Conservation (phyloP, 1,140 invertebrate genomes). For the Tetragnatha versicolor region DNA sequence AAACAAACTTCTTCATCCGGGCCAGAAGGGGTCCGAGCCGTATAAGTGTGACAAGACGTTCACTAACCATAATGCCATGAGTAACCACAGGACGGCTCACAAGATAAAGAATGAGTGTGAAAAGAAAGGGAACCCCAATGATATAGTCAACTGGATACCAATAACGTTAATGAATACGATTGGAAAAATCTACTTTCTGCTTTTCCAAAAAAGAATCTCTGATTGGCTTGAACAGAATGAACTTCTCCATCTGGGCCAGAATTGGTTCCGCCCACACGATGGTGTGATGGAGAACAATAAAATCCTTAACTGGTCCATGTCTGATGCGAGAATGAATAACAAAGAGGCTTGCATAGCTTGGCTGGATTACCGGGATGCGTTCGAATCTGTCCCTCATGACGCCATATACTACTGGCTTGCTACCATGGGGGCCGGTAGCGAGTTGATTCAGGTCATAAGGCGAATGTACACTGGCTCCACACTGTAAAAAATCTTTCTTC, state of each 20-base stretch:
- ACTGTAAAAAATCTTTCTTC: no score
- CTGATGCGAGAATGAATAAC: not conserved
- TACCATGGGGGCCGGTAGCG: not conserved
- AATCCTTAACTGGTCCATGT: not conserved
- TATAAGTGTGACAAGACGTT: no score
- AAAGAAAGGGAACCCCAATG: not conserved
- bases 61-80: no score
- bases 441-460: not conserved
- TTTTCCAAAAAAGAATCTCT: not conserved
- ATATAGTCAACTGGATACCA: not conserved
- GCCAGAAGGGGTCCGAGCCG: no score
- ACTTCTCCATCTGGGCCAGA: not conserved
- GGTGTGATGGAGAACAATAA: not conserved
- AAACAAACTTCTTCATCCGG: no score
- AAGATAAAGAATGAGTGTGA: no score
- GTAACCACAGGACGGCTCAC: no score
- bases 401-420: not conserved
- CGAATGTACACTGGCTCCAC: not conserved
- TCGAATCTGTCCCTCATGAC: not conserved
- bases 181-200: not conserved
- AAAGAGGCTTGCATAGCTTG: no score
- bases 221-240: not conserved
- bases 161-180: not conserved
- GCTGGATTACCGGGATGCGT: no score
- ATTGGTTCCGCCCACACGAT: not conserved